phyloP scores from a whole-genome alignment of 2,113 vertebrate species.

The Rhinoptilus africanus region DNA sequence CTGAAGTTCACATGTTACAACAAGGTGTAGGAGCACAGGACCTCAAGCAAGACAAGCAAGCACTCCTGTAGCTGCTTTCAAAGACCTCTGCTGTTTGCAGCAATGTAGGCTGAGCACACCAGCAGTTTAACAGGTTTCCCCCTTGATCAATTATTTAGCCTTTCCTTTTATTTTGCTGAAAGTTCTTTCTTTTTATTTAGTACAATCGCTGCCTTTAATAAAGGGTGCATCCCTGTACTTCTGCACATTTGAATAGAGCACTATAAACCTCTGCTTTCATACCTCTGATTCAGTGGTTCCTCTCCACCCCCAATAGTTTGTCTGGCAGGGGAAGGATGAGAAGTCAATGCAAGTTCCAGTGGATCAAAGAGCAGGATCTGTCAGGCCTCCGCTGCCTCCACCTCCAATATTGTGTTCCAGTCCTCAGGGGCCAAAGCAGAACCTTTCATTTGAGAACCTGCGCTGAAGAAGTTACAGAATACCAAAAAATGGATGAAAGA shows the following conservation, averaged over 20 bases:
- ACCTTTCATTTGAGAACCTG: not conserved
- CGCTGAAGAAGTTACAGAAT: not conserved
- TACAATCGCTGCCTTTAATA: not conserved
- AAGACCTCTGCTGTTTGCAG: not conserved
- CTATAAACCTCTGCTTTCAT: not conserved
- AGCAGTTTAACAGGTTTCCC: not conserved
- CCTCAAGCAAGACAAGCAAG: not conserved
- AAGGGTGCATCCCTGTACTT: not conserved
- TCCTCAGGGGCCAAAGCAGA: not conserved
- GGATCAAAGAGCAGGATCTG: not conserved
- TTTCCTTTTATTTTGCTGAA: not conserved
- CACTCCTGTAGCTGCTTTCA: not conserved
- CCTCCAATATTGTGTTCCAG: not conserved
- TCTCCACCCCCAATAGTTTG: not conserved
- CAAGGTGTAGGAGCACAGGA: not conserved
- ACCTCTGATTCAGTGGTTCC: not conserved
- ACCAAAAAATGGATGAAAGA: not conserved
- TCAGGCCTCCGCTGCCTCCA: not conserved
- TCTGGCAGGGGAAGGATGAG: not conserved
- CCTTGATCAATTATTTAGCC: not conserved
- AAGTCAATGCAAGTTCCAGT: not conserved
- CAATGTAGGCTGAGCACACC: not conserved
- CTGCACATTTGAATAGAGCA: not conserved
- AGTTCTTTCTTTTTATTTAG: not conserved
- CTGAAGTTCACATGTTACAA: not conserved